Evolutionary conservation across 2,113 vertebrate genomes (phyloP).

Genomic region (Terrapene triunguis): DNA sequence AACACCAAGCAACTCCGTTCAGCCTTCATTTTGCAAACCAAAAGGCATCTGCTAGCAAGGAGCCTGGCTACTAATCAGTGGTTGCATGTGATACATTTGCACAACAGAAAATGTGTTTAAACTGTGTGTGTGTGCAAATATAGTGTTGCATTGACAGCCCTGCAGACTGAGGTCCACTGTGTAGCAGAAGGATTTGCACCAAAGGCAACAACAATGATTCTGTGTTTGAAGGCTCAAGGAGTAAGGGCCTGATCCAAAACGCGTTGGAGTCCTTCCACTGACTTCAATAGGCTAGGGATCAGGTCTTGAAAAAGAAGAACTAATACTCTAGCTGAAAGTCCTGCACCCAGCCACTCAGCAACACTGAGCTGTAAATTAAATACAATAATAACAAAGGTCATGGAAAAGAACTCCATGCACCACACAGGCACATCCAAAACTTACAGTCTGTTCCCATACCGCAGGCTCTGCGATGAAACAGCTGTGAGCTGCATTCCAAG

Average conservation of each 20-base stretch:
- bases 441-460: fast-evolving
- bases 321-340: fast-evolving
- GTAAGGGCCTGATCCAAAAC: not conserved
- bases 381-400: not conserved
- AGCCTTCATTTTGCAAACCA: not conserved
- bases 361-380: not conserved
- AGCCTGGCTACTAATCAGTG: not conserved
- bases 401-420: not conserved
- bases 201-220: fast-evolving
- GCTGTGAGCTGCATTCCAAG: not conserved
- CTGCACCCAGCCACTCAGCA: not conserved
- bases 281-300: not conserved
- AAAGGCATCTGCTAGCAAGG: fast-evolving
- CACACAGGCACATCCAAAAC: not conserved
- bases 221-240: not conserved
- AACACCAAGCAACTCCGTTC: not conserved
- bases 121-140: fast-evolving
- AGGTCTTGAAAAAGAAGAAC: not conserved
- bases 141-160: not conserved
- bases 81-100: not conserved
- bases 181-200: not conserved
- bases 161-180: not conserved
- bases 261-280: not conserved
- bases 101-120: not conserved
- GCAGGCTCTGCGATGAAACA: not conserved